A percentile compares a stretch with the other conserved stretches of the same genome.
Conservation (phyloP, 2,113 vertebrate genomes). For the Todiramphus saurophagus region DNA sequence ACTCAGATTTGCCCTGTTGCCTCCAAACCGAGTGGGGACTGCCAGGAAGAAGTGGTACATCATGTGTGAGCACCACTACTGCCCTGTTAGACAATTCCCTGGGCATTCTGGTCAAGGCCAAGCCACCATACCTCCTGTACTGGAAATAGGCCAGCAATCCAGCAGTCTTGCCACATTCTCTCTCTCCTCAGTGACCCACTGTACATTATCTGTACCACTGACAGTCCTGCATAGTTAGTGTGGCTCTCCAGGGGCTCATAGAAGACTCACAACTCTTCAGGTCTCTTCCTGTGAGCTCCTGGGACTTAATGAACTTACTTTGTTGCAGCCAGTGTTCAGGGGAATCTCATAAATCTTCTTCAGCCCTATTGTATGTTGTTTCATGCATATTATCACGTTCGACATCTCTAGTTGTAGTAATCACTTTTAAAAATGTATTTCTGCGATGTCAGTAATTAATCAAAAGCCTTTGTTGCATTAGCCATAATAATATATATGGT, state of each 20-base stretch:
- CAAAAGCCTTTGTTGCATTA: slow-evolving; percentile 62
- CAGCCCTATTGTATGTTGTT: background rate
- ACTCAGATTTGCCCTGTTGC: background rate
- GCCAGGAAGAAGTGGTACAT: background rate
- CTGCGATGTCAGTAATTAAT: slow-evolving; percentile 52
- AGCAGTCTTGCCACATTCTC: background rate
- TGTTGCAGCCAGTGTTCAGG: background rate
- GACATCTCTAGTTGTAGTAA: slow-evolving; percentile 48
- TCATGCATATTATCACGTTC: background rate
- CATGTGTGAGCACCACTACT: rapidly evolving
- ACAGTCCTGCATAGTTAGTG: background rate
- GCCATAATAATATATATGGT: slow-evolving; percentile 33
- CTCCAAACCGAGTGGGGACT: background rate
- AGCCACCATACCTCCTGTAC: background rate
- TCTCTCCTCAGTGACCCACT: background rate
- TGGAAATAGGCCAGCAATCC: background rate
- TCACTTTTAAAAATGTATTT: slow-evolving; percentile 21
- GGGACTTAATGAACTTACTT: background rate
- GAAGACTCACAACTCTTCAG: background rate
- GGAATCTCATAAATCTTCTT: slow-evolving; percentile 51
- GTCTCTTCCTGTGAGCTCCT: slow-evolving; percentile 1
- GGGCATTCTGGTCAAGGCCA: background rate
- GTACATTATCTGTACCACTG: background rate
- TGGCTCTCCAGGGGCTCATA: background rate
- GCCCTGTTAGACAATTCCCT: background rate